Evolutionary conservation across 2,797 vertebrate genomes (phyloP).

Genomic region (Malurus leucopterus): DNA sequence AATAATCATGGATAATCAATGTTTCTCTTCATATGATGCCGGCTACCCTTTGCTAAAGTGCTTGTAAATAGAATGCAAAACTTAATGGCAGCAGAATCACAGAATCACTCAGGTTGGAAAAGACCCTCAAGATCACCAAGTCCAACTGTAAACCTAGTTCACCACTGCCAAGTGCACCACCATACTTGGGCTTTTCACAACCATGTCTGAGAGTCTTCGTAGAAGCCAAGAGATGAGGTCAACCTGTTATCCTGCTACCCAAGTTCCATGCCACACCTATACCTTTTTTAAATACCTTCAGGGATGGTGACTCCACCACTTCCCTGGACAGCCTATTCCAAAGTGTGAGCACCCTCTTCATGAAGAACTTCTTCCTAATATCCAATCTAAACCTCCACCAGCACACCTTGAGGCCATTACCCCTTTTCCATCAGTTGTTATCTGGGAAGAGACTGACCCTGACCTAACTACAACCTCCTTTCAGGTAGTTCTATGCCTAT

Average conservation of each 20-base stretch:
- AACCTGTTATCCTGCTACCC: too few species aligned
- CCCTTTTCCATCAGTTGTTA: neutral
- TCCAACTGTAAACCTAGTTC: neutral
- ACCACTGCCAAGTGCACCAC: neutral
- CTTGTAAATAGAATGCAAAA: neutral
- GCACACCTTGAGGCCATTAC: neutral
- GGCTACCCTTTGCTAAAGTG: neutral
- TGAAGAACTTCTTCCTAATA: neutral
- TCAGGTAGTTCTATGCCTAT: neutral
- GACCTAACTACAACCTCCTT: neutral
- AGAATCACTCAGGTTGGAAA: neutral
- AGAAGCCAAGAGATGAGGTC: too few species aligned
- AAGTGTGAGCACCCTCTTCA: neutral
- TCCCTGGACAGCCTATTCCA: neutral
- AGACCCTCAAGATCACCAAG: neutral
- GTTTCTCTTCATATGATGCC: neutral
- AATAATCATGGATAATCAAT: neutral
- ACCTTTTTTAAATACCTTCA: neutral
- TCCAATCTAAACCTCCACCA: neutral
- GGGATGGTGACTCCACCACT: neutral
- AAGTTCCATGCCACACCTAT: too few species aligned
- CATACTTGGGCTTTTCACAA: too few species aligned
- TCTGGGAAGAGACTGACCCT: neutral
- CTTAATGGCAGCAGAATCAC: neutral
- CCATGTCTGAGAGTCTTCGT: too few species aligned